A percentile compares a stretch with the other conserved stretches of the same genome.
phyloP scores from a whole-genome alignment of 1,140 invertebrate genomes.

The Trichomalopsis sarcophagae region DNA sequence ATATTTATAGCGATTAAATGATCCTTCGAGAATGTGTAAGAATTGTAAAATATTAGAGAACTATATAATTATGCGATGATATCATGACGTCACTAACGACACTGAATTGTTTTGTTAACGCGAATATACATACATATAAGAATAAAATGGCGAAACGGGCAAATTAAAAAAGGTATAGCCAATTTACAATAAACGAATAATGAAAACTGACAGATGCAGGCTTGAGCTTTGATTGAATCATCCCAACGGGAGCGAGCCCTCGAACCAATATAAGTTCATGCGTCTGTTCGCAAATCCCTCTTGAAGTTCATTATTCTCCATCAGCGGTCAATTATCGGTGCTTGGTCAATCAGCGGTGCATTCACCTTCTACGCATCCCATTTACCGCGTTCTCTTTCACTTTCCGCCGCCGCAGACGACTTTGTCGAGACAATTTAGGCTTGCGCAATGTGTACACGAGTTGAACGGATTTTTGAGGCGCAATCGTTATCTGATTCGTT shows the following conservation, averaged over 20 bases:
- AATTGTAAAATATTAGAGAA: slow-evolving; percentile 43
- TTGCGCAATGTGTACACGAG: not conserved
- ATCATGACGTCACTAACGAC: not conserved
- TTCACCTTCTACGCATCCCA: slow-evolving; percentile 6
- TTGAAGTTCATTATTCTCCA: slow-evolving; percentile 4
- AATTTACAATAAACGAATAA: slow-evolving; percentile 35
- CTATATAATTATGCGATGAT: slow-evolving; percentile 26
- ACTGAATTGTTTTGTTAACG: slow-evolving; percentile 16
- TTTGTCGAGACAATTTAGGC: not conserved
- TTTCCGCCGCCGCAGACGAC: not conserved
- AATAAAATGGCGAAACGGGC: not conserved
- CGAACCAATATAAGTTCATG: not conserved
- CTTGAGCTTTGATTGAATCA: slow-evolving; percentile 21
- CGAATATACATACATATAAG: not conserved
- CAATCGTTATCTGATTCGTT: no score
- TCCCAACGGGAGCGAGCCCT: slow-evolving; percentile 3
- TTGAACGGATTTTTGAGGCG: not conserved
- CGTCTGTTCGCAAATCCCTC: not conserved
- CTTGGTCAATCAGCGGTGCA: slow-evolving; percentile 13
- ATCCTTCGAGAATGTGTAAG: slow-evolving; percentile 15
- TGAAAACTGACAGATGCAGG: slow-evolving; percentile 12
- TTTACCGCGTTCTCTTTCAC: not conserved
- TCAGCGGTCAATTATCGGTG: slow-evolving; percentile 28
- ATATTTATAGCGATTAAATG: slow-evolving; percentile 24
- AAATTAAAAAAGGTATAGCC: not conserved